Evolutionary conservation across 2,888 invertebrate genomes (phyloP), one percentile per base, ranked within the genome.

Genomic region (Lycia hirtaria): DNA sequence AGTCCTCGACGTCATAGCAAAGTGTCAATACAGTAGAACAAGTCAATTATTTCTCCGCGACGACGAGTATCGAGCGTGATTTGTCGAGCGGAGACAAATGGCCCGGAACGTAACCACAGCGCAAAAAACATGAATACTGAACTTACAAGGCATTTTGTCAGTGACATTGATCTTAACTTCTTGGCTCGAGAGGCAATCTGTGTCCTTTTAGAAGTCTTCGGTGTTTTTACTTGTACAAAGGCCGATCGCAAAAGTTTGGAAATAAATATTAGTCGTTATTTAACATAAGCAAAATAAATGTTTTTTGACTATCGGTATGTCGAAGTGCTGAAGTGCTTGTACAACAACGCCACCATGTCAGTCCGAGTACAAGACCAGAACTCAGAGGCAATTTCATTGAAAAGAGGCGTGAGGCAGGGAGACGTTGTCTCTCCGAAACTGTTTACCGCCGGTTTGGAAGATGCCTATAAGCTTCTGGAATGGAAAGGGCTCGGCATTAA

Each of bases 81-180:
- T 41, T 51, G 51, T 43, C 51, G 43, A 24, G 9, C 22, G 22
- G 19, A 30, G 51, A 51, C 33, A 26, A 43, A 51, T 43, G 51
- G 51, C 17, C 10, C 43, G 26, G 51, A 43, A 51, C 51, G 26
- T 12, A 24, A 17, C 40, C 49, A 14, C 49, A 40, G 49, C 14
- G 28, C 28, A 19, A 28, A 19, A 26, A 37, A 15, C 12, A 28
- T 17, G 30, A 30, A 49, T 7, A 40, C 10, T 1, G 7, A 28
- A 37, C 19, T 19, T n/a, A 17, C 17, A 4, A 45, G 17, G 30
- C 12, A 12, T 35, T n/a, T 12, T 26, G 14, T 17, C 6, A 19
- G 12, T 3, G 3, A 30, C 9, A 19, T 40, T 17, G 12, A 37
- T 37, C 19, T 48, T 37, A 7, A 3, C 22, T 12, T 22, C 40